These are phyloP conservation scores for Synanthedon andrenaeformis DNA, from an alignment of 2,888 invertebrate genomes.

Conservation along the genomic window DNA sequence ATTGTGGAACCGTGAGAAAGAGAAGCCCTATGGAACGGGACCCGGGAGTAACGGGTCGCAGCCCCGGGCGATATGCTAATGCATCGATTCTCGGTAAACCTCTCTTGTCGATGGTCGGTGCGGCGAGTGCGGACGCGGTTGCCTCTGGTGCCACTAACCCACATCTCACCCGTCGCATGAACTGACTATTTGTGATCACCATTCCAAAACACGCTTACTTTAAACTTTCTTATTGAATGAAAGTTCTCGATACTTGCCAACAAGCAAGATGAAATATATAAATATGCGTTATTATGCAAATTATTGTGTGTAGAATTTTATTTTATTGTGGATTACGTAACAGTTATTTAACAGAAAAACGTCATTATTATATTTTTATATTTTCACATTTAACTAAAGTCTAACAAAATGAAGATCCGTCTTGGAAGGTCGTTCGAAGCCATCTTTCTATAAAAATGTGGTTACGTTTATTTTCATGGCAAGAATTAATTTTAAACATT, in stretches of 20 bases:
- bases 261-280: slow-evolving; percentile 8
- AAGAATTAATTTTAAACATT: too few species aligned
- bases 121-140: slow-evolving; percentile 25
- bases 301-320: too few species aligned
- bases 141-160: slow-evolving; percentile 54
- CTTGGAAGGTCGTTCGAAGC: too few species aligned
- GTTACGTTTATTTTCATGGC: too few species aligned
- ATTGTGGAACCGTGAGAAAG: slow-evolving; percentile 45
- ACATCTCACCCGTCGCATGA: slow-evolving; percentile 53
- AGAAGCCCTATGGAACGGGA: slow-evolving; percentile 46
- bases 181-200: slow-evolving; percentile 55
- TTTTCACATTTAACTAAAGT: too few species aligned
- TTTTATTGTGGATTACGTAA: too few species aligned
- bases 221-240: slow-evolving; percentile 64
- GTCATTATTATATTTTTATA: too few species aligned
- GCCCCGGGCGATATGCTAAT: slow-evolving; percentile 61
- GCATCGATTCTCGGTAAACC: slow-evolving; percentile 34
- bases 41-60: slow-evolving; percentile 50
- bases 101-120: slow-evolving; percentile 6
- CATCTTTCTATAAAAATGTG: too few species aligned
- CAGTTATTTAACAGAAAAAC: too few species aligned
- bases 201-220: slow-evolving; percentile 53
- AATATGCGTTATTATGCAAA: too few species aligned
- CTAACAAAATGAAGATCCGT: too few species aligned
- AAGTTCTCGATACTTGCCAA: slow-evolving; percentile 43